Conservation (phyloP, 2,888 invertebrate genomes). For the Mongoloraphidia duomilia region DNA sequence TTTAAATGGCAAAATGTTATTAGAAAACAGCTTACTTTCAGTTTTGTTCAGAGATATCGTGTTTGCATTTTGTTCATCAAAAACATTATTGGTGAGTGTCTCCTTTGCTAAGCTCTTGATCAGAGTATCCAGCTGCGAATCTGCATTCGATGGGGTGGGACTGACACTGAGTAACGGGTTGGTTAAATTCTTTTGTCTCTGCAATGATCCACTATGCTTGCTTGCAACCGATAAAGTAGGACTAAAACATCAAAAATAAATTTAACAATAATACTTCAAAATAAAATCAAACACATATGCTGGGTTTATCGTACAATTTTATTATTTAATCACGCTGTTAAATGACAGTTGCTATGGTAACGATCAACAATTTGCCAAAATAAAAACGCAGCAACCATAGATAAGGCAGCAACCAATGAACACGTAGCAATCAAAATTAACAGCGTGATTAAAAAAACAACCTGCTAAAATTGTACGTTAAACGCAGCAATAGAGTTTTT, state of each 20-base stretch:
- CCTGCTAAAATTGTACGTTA: too few relatives aligned
- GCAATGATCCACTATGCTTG: conserved; percentile 29
- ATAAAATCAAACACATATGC: too few relatives aligned
- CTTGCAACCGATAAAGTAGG: conserved; percentile 29
- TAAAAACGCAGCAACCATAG: too few relatives aligned
- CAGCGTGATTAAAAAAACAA: too few relatives aligned
- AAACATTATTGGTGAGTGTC: conserved; percentile 38
- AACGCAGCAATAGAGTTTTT: too few relatives aligned
- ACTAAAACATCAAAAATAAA: conserved; percentile 22
- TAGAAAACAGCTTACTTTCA: conserved; percentile 23
- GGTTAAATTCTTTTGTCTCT: conserved; percentile 17
- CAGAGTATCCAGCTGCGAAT: conserved; percentile 50
- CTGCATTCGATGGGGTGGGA: conserved; percentile 23
- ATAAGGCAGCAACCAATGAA: too few relatives aligned
- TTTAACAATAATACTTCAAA: neutral
- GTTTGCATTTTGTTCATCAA: conserved; percentile 39
- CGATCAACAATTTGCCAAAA: too few relatives aligned
- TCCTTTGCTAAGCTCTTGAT: conserved; percentile 64
- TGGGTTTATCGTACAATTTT: too few relatives aligned
- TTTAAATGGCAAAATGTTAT: too few relatives aligned
- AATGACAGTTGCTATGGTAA: too few relatives aligned
- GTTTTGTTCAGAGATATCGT: conserved; percentile 35
- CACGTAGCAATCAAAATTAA: too few relatives aligned
- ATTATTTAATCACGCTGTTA: too few relatives aligned
- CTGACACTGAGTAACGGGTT: conserved; percentile 10